Percentiles rank a stretch among this genome's conserved stretches.
Evolutionary conservation across 2,113 vertebrate genomes (phyloP).

Genomic region (Ammodytes marinus): DNA sequence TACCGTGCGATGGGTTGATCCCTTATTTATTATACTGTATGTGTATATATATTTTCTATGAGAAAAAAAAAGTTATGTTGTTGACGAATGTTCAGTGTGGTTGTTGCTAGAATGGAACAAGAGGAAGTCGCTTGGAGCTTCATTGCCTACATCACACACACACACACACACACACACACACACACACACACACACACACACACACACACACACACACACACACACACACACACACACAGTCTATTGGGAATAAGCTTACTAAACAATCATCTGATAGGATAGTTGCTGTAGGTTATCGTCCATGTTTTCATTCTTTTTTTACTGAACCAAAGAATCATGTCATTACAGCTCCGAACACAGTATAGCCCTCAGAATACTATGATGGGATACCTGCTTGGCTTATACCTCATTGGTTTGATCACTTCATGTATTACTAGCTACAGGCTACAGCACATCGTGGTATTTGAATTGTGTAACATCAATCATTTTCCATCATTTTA

Average conservation of each 20-base stretch:
- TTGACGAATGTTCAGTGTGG: conserved; percentile 69
- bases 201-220: no score
- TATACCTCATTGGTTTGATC: conserved; percentile 7
- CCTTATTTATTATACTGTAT: conserved; percentile 84
- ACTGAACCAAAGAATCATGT: conserved; percentile 81
- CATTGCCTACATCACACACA: conserved; percentile 12
- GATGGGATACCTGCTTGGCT: conserved; percentile 45
- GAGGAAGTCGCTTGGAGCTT: conserved; percentile 9
- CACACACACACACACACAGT: conserved; percentile 10
- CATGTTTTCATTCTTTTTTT: conserved; percentile 59
- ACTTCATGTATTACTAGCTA: conserved; percentile 25
- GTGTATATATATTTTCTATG: conserved; percentile 79
- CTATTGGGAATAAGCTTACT: conserved; percentile 23
- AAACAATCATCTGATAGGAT: conserved; percentile 14
- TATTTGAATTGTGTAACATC: conserved; percentile 26
- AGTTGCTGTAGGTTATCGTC: conserved; percentile 37
- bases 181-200: no score
- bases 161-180: no score
- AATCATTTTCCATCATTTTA: not conserved
- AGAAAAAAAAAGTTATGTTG: conserved; percentile 34
- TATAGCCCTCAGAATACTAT: conserved; percentile 8
- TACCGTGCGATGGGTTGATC: conserved; percentile 38
- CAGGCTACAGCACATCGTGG: not conserved
- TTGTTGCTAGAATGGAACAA: conserved; percentile 55
- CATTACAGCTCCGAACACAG: conserved; percentile 34